Evolutionary conservation across 1,140 invertebrate genomes (phyloP), one percentile per base, ranked within the genome.

Genomic region (Ips typographus): DNA sequence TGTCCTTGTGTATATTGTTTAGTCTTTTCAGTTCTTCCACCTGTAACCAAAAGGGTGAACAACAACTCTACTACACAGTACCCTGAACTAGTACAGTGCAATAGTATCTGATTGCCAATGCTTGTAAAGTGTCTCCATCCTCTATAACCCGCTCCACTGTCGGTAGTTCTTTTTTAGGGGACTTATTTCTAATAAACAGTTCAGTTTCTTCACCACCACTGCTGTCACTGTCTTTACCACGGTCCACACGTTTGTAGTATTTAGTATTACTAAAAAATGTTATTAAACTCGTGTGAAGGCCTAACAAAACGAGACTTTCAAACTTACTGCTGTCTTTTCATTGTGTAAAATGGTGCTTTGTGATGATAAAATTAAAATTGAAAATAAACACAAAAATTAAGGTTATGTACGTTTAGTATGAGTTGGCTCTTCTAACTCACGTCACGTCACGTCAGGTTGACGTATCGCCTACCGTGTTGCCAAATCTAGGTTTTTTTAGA

Each of bases 1-100:
- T 92, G 51, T 92, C 90, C 74, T 88, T 89, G 62, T 91, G 88
- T 71, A 93, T 92, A 58, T 91, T 89, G 76, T 93, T 93, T 8
- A 92, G 84, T 65, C 89, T 84, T 76, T 91, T 93, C 49, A 93
- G 82, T 73, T 91, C 90, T 65, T 88, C 87, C 75, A 92, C 85
- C 90, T 91, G 73, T 44, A 44, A 44, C 6, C 3, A 3, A 2
- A 49, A 6, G 53, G n/a, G 53, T 4, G 7, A 44, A 0, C 8
- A 22, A 2, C 6, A 38, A 84, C 87, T 85, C 22, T 22, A 22
- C 22, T 22, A 22, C 22, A 22, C 22, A 22, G 22, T 22, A 22
- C 22, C 22, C 22, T 22, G 22, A 22, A 22, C 22, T 22, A 22
- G 22, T 82, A 91, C 90, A 51, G 88, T 84, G 80, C 89, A 91